A percentile compares a stretch with the other conserved stretches of the same genome.
phyloP scores from a whole-genome alignment of 2,797 vertebrate genomes.

The Hipposideros larvatus region DNA sequence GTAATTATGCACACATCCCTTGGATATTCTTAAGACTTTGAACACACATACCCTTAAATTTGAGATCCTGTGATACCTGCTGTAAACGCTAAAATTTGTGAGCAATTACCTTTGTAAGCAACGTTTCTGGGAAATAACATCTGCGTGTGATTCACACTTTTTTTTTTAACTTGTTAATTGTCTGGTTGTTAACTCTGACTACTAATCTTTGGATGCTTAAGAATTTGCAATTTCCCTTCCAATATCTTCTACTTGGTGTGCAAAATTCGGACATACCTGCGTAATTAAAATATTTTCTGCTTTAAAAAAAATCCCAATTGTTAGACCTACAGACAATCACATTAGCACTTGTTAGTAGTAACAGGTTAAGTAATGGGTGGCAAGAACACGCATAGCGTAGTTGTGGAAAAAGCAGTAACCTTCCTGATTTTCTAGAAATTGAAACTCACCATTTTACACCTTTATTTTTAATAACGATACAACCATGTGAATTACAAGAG shows the following conservation, averaged over 20 bases:
- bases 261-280: conserved; percentile 55
- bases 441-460: neutral
- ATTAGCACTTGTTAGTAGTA: neutral
- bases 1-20: conserved; percentile 73
- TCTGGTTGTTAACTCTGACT: conserved; percentile 82
- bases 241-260: conserved; percentile 30
- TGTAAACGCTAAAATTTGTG: conserved; percentile 80
- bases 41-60: conserved; percentile 70
- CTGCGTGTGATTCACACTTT: conserved; percentile 80
- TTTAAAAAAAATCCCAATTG: neutral
- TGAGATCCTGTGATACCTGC: conserved; percentile 81
- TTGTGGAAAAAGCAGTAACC: neutral
- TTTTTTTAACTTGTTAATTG: conserved; percentile 83
- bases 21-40: conserved; percentile 77
- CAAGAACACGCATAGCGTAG: neutral
- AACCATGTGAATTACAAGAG: neutral
- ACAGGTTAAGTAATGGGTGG: neutral
- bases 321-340: neutral
- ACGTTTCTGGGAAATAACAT: conserved; percentile 82
- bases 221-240: conserved; percentile 50
- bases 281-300: conserved; percentile 60
- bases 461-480: neutral
- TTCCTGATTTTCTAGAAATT: conserved; percentile 20
- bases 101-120: conserved; percentile 85
- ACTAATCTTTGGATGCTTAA: conserved; percentile 50